Base-by-base conservation (phyloP, 1,140 invertebrate species). In the Bombus soroeensis region DNA sequence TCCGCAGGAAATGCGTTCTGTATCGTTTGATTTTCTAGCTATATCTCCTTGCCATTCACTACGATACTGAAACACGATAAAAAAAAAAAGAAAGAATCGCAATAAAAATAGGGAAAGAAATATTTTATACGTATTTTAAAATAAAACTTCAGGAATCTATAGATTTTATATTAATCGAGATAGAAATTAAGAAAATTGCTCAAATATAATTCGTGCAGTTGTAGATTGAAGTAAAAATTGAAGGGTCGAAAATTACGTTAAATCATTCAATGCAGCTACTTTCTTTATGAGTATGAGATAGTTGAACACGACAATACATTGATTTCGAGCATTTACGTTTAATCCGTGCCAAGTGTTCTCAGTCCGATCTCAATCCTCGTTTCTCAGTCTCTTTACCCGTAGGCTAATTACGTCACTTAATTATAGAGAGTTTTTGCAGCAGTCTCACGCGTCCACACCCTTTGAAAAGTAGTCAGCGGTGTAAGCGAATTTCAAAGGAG, bases 401-500 rank as follows among this genome's bases (percentile, higher is more conserved):
- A 32, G 32, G 64, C 32, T 66, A 66, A 66, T 66, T 66, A 66
- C 64, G 6, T 66, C 32, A 66, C 64, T 66, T 66, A 66, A 66
- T 66, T 66, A n/a, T 6, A 66, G 32, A 66, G 64, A 66, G 32
- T 66, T 66, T 66, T 66, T 66, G 32, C 64, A 59, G 25, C 25
- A 28, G 57, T 59, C n/a, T 15, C 4, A 32, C 4, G 62, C 62
- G 32, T 66, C 64, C 32, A 6, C 64, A 66, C 32, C 64, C n/a
- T 34, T 66, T 66, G 64, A 66, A 66, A 66, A 66, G 64, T 66
- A 66, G 32, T 66, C 59, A 62, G 59, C 59, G 10, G 28, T 62
- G 59, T 62, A 62, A 62, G 59, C 59, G 59, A 62, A 62, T 62
- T 62, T 62, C 59, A 62, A 62, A 62, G 59, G 28, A n/a, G 59